Percentiles rank a stretch among this genome's conserved stretches.
phyloP scores from a whole-genome alignment of 2,113 vertebrate species.

The Cercopithecus mona region DNA sequence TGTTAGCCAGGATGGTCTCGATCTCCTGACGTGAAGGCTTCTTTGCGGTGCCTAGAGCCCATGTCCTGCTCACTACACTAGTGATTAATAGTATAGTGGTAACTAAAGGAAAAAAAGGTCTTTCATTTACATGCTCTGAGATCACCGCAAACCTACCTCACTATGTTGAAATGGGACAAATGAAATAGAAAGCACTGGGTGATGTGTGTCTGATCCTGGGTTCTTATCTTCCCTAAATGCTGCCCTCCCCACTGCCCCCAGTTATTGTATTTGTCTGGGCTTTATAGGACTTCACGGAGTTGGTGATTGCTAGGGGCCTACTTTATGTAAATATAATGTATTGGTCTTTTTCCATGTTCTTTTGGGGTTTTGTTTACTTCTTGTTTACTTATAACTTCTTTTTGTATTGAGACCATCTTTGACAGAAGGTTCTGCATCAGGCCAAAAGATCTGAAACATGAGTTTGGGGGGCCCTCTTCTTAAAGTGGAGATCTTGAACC shows the following conservation, averaged over 20 bases:
- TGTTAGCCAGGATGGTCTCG: no score
- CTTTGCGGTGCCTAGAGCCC: not conserved
- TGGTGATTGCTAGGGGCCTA: slow-evolving; percentile 76
- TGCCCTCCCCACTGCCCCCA: slow-evolving; percentile 40
- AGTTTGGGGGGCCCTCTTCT: slow-evolving; percentile 16
- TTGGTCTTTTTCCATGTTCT: slow-evolving; percentile 73
- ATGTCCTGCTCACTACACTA: slow-evolving; percentile 43
- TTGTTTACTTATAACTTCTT: slow-evolving; percentile 33
- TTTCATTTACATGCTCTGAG: slow-evolving; percentile 58
- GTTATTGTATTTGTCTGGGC: slow-evolving; percentile 73
- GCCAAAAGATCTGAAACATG: slow-evolving; percentile 62
- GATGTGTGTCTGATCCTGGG: slow-evolving; percentile 63
- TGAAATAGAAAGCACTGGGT: slow-evolving; percentile 82
- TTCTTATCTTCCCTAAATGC: slow-evolving; percentile 65
- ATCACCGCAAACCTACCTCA: slow-evolving; percentile 79
- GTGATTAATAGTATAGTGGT: slow-evolving; percentile 58
- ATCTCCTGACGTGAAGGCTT: not conserved
- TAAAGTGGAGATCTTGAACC: not conserved
- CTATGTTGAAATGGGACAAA: slow-evolving; percentile 81
- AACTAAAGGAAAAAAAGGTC: slow-evolving; percentile 51
- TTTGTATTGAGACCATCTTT: slow-evolving; percentile 73
- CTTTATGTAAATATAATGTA: slow-evolving; percentile 81
- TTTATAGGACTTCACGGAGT: slow-evolving; percentile 69
- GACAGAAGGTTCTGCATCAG: slow-evolving; percentile 69
- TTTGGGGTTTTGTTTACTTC: slow-evolving; percentile 85